Percentiles rank a stretch among this genome's conserved stretches.
Evolutionary conservation across 2,888 invertebrate genomes (phyloP).

Genomic region (Heliconius cydno): DNA sequence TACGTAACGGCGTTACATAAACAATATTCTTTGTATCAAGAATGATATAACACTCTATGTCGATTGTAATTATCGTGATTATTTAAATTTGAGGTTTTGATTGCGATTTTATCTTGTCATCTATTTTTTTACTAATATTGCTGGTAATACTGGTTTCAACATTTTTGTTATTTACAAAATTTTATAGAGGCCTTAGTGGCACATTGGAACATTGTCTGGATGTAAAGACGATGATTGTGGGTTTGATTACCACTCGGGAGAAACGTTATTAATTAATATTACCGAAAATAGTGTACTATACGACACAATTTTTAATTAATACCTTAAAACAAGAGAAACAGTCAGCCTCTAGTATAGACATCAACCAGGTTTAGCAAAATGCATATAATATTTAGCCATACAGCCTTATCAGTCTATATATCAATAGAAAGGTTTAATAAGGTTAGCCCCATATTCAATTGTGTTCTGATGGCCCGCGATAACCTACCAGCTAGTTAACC

Average conservation of each 20-base stretch:
- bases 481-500: conserved; percentile 65
- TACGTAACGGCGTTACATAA: conserved; percentile 30
- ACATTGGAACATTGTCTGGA: too few species aligned
- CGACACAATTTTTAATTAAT: background rate
- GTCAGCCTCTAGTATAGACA: background rate
- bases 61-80: conserved; percentile 17
- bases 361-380: conserved; percentile 15
- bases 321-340: background rate
- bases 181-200: background rate
- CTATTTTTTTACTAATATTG: background rate
- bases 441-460: conserved; percentile 52
- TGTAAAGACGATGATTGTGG: too few species aligned
- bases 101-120: conserved; percentile 15
- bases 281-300: too few species aligned
- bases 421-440: conserved; percentile 47
- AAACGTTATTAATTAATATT: too few species aligned
- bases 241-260: too few species aligned
- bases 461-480: conserved; percentile 63
- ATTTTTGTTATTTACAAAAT: background rate
- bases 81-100: conserved; percentile 13
- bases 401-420: conserved; percentile 32
- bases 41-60: conserved; percentile 22
- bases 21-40: conserved; percentile 24
- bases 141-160: background rate
- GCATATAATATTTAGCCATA: conserved; percentile 33